phyloP scores from a whole-genome alignment of 2,797 vertebrate genomes.

The Denticeps clupeoides region DNA sequence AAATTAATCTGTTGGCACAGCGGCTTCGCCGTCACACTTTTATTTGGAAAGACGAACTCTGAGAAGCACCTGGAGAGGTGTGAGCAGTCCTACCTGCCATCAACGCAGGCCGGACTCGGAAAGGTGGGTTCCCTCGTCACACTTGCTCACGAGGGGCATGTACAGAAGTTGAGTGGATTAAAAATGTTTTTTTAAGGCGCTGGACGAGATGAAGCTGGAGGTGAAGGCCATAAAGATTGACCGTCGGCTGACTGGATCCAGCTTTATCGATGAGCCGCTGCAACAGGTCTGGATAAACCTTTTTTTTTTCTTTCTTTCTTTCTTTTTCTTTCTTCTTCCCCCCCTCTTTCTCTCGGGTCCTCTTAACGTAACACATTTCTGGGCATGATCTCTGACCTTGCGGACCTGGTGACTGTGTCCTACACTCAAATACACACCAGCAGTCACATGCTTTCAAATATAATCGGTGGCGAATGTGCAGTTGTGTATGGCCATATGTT shows the following conservation, averaged over 20 bases:
- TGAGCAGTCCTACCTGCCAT: conserved; percentile 87
- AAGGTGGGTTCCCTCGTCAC: conserved; percentile 62
- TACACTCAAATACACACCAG: no score
- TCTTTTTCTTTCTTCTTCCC: neutral
- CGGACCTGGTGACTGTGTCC: no score
- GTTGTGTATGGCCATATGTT: no score
- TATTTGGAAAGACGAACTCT: conserved; percentile 96
- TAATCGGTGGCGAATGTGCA: no score
- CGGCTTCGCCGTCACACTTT: conserved; percentile 84
- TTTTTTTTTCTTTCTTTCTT: neutral
- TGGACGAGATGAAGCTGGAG: conserved; percentile 95
- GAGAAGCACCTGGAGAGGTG: conserved; percentile 94
- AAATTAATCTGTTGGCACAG: conserved; percentile 55
- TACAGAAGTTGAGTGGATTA: no score
- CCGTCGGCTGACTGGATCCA: conserved; percentile 90
- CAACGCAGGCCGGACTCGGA: conserved; percentile 73
- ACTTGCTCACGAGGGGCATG: no score
- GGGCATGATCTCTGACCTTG: no score
- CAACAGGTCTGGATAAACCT: conserved; percentile 69
- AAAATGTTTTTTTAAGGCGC: no score
- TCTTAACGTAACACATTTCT: no score
- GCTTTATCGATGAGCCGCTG: conserved; percentile 94
- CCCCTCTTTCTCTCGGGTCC: no score
- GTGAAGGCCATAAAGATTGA: conserved; percentile 86
- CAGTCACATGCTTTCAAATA: no score